These are phyloP conservation scores for Oscheius sp. DNA, from an alignment of 2,888 invertebrate genomes.

Conservation along the genomic window DNA sequence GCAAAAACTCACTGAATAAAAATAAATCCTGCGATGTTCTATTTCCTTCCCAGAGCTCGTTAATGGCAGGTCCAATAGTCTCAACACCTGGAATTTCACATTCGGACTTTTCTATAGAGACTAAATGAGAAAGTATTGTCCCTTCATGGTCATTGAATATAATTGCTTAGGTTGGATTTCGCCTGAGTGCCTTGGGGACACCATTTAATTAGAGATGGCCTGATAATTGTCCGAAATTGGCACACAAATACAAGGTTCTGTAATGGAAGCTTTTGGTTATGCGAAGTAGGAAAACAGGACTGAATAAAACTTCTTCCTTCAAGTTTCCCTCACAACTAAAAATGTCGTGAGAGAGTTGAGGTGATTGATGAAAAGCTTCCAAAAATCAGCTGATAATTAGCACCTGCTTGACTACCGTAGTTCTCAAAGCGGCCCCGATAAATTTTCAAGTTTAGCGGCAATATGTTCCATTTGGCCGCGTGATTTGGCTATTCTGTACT, in stretches of 20 bases:
- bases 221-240: slow-evolving; percentile 32
- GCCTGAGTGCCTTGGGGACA: slow-evolving; percentile 21
- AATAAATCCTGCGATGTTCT: slow-evolving; percentile 8
- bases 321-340: too few species aligned
- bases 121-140: not conserved
- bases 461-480: too few species aligned
- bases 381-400: not conserved
- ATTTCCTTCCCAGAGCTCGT: not conserved
- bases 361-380: too few species aligned
- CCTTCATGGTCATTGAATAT: slow-evolving; percentile 6
- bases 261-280: not conserved
- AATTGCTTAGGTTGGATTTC: slow-evolving; percentile 26
- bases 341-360: too few species aligned
- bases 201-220: slow-evolving; percentile 30
- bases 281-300: not conserved
- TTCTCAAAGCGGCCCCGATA: not conserved
- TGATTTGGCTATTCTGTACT: not conserved
- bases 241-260: slow-evolving; percentile 14
- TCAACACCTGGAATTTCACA: slow-evolving; percentile 9
- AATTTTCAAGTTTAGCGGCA: too few species aligned
- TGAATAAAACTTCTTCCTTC: not conserved
- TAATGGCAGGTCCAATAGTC: slow-evolving; percentile 8
- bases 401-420: not conserved
- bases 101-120: not conserved
- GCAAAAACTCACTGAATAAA: slow-evolving; percentile 5